Evolutionary conservation across 37 sponge, comb jelly and placozoan species (phyloP), one percentile per base, ranked within the genome.

Genomic region (Amphimedon queenslandica): DNA sequence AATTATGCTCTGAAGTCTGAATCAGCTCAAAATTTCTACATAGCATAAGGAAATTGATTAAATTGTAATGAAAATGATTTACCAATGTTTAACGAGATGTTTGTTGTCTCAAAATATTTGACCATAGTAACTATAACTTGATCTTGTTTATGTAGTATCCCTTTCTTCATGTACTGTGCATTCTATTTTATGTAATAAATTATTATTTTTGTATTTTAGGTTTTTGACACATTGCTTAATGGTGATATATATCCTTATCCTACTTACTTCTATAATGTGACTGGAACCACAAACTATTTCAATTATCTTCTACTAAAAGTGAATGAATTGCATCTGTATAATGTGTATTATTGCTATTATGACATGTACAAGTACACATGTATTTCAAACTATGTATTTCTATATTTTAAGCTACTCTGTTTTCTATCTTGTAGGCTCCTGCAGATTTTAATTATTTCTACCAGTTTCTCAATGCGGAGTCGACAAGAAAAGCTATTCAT

Each of bases 231-330:
- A 27, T 67, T 94, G 20, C 18, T 94, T 73, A 87, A 87, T 84
- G 91, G 91, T n/a, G 95, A 90, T 43, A 20, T 84, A 1, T 73
- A 51, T 63, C 83, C 87, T 3, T 94, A 90, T 32, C 82, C 85
- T 0, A 83, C 91, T 60, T 94, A 81, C 67, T 90, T 87, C 70
- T 70, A 73, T 43, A 94, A 90, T 56, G 73, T 81, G 42, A 90
- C 95, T 53, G 95, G 95, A 60, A 71, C 73, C 42, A 78, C 77
- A 2, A 61, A 90, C 82, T 94, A 94, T 65, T 76, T 51, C 78
- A 94, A 94, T 70, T 82, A 84, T 34, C 69, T 90, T 23, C 40
- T 77, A 32, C 35, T 47, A 21, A 47, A 21, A 66, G 90, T 89
- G 57, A 57, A 13, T 13, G 8, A 47, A 47, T n/a, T n/a, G n/a